A percentile compares a stretch with the other conserved stretches of the same genome.
Conservation (phyloP, 2,113 vertebrate genomes). For the Hylia prasina region DNA sequence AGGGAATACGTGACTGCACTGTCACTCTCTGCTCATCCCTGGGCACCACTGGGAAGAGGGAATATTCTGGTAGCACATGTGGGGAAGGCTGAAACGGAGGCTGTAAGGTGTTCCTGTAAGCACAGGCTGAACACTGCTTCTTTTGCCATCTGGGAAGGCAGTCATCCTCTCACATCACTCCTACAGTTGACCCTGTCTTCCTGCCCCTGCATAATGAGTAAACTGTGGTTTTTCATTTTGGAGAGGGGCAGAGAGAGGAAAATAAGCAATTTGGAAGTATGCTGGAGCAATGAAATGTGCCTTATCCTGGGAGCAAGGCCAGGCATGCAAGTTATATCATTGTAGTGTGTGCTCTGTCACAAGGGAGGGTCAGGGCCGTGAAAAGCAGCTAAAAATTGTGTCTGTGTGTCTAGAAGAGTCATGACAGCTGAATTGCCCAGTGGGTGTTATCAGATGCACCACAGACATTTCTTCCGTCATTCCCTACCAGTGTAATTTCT, state of each 20-base stretch:
- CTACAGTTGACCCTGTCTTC: background rate
- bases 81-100: background rate
- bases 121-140: background rate
- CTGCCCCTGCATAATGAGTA: background rate
- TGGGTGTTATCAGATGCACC: background rate
- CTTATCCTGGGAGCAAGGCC: conserved; percentile 3
- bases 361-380: background rate
- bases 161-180: background rate
- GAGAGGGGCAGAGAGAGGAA: background rate
- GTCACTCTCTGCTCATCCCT: background rate
- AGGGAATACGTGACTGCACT: background rate
- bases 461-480: background rate
- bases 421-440: background rate
- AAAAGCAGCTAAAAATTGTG: background rate
- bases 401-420: background rate
- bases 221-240: background rate
- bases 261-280: background rate
- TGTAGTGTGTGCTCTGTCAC: background rate
- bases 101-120: background rate
- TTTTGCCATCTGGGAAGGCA: background rate
- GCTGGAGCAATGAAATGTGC: background rate
- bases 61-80: background rate
- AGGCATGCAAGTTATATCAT: background rate
- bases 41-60: background rate
- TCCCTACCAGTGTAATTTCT: background rate